Base-by-base conservation (phyloP, 2,113 vertebrate genomes). In the Piprites chloris region DNA sequence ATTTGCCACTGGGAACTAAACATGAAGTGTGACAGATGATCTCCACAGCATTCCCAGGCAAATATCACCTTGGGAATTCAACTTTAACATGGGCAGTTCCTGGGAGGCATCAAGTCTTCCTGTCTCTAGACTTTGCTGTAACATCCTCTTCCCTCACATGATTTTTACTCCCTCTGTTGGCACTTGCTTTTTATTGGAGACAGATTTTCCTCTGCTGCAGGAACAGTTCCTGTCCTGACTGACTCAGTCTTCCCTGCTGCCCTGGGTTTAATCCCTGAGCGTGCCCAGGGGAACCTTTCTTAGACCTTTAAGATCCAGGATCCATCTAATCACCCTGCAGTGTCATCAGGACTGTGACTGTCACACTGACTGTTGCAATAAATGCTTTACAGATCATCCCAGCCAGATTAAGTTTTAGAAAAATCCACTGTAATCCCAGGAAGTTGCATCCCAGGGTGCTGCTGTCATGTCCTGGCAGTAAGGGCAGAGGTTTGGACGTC, bases 141-240 rank as follows among this genome's bases (percentile, higher is more conserved):
- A 24, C 39, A 4, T 35, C 6, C 0, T 30, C 22, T 69, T 26
- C 37, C 50, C 46, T 62, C 16, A 4, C 10, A 0, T 4, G 79
- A 32, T 8, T 53, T 76, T 71, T 39, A 4, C 27, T 92, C 62
- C 19, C 15, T n/a, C 23, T 44, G 14, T 59, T 50, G 39, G 71
- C 55, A 9, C 47, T 71, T 52, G 32, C 15, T n/a, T 41, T 81
- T 52, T 26, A 5, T 14, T 44, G 49, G 63, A 42, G 56, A 22
- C 47, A 32, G 61, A n/a, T 46, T 53, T 86, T 66, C 59, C 63
- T 88, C n/a, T 89, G 65, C 53, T 73, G 20, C 11, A 10, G 23
- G 14, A 53, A 11, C 59, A 41, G 33, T 68, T 87, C 27, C 1
- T 65, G 68, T 65, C 0, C 1, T 42, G 73, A 63, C 11, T 66